Conservation (phyloP, 1,140 invertebrate species). For the Drosophila arizonae region DNA sequence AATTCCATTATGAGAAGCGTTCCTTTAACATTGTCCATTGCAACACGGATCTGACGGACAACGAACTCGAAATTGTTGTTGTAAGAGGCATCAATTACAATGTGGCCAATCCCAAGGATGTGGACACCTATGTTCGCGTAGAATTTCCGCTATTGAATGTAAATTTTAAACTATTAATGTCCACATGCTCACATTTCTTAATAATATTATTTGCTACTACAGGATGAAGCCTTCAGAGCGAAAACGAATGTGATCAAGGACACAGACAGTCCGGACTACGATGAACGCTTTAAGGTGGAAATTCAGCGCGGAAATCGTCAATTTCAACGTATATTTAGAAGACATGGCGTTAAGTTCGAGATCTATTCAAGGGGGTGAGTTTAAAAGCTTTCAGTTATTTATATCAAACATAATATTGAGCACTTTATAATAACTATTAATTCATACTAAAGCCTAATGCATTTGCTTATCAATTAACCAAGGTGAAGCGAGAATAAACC, state of each 20-base stretch:
- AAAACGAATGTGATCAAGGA: constrained; percentile 91
- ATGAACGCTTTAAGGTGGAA: constrained; percentile 89
- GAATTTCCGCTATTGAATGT: constrained; percentile 96
- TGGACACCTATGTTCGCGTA: constrained; percentile 96
- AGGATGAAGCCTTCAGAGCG: constrained; percentile 91
- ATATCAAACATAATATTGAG: constrained; percentile 10
- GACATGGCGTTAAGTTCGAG: constrained; percentile 94
- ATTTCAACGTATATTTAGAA: constrained; percentile 93
- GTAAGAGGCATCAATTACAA: constrained; percentile 94
- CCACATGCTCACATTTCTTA: too few relatives aligned
- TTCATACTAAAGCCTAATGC: constrained; percentile 34
- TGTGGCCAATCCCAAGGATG: constrained; percentile 92
- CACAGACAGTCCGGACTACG: constrained; percentile 95
- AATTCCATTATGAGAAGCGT: constrained; percentile 96
- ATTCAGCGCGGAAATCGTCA: constrained; percentile 91
- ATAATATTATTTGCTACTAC: constrained; percentile 38
- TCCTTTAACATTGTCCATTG: constrained; percentile 96
- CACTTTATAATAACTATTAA: constrained; percentile 19
- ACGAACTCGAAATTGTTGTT: constrained; percentile 94
- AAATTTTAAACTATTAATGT: constrained; percentile 63
- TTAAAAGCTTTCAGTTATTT: background rate
- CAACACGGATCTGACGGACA: constrained; percentile 95
- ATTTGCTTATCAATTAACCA: constrained; percentile 35
- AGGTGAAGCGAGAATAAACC: constrained; percentile 15
- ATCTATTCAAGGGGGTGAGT: constrained; percentile 96